Percentiles rank a stretch among this genome's conserved stretches.
Conservation (phyloP, 2,113 vertebrate genomes). For the Arizona elegans region DNA sequence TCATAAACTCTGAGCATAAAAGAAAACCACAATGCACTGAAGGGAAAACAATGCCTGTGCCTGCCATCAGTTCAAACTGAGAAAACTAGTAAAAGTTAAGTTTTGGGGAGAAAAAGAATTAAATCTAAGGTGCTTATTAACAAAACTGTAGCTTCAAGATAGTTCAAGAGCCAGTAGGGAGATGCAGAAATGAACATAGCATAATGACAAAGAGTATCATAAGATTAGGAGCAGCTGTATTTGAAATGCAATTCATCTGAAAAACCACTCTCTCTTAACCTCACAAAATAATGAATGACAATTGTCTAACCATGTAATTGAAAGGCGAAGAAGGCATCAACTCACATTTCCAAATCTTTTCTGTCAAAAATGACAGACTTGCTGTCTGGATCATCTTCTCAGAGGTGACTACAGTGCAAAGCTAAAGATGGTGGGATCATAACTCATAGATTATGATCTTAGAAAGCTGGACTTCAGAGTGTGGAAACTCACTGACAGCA, state of each 20-base stretch:
- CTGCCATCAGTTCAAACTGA: slow-evolving; percentile 9
- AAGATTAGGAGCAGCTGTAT: slow-evolving; percentile 8
- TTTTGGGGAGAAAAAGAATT: slow-evolving; percentile 1
- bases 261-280: neutral
- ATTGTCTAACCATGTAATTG: neutral
- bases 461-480: neutral
- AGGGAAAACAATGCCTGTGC: slow-evolving; percentile 9
- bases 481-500: neutral
- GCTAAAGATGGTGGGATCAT: neutral
- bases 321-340: neutral
- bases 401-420: neutral
- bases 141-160: slow-evolving; percentile 25
- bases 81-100: slow-evolving; percentile 9
- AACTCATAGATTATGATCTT: neutral
- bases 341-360: slow-evolving; percentile 11
- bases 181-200: neutral
- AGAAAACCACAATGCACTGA: neutral
- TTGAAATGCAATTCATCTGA: neutral
- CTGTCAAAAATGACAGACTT: neutral
- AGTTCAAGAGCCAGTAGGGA: neutral
- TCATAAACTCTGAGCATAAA: slow-evolving; percentile 32
- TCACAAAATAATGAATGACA: neutral
- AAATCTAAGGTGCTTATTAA: slow-evolving; percentile 14
- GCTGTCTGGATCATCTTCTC: rapidly evolving
- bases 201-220: neutral